Conservation (phyloP, 2,888 invertebrate species). For the Conchocele bisecta region DNA sequence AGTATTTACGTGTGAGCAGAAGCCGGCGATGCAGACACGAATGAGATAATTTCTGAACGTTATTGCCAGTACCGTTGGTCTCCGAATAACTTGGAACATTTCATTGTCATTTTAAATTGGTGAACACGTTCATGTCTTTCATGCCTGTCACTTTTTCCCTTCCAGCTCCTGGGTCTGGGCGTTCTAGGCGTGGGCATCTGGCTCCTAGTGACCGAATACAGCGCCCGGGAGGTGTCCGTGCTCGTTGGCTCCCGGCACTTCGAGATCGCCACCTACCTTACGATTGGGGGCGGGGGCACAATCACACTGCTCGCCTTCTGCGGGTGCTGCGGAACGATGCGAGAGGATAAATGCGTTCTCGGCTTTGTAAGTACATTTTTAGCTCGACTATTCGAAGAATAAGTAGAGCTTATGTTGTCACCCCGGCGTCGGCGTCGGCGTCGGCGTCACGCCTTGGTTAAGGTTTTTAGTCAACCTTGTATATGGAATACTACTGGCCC, state of each 20-base stretch:
- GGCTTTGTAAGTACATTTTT: slow-evolving; percentile 74
- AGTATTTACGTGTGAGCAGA: too few species aligned
- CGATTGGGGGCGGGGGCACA: slow-evolving; percentile 76
- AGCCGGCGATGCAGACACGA: not conserved
- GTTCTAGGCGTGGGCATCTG: slow-evolving; percentile 76
- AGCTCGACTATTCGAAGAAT: too few species aligned
- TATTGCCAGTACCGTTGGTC: too few species aligned
- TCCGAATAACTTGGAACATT: too few species aligned
- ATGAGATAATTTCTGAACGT: not conserved
- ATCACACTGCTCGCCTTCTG: slow-evolving; percentile 78
- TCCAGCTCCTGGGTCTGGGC: slow-evolving; percentile 75
- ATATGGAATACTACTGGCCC: too few species aligned
- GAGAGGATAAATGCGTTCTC: slow-evolving; percentile 77
- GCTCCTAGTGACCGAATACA: slow-evolving; percentile 77
- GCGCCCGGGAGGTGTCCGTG: slow-evolving; percentile 76
- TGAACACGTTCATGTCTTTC: not conserved
- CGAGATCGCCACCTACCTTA: slow-evolving; percentile 76
- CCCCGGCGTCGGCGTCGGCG: too few species aligned
- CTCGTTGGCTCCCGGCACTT: slow-evolving; percentile 73
- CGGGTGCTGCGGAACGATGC: slow-evolving; percentile 78
- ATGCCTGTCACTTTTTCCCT: not conserved
- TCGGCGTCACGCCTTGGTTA: too few species aligned
- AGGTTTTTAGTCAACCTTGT: too few species aligned
- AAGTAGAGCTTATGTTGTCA: too few species aligned
- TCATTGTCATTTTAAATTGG: not conserved